Percentiles rank a stretch among this genome's conserved stretches.
Evolutionary conservation across 35 echinoderm and acorn worm species (phyloP).

Genomic region (Amphiura filiformis): DNA sequence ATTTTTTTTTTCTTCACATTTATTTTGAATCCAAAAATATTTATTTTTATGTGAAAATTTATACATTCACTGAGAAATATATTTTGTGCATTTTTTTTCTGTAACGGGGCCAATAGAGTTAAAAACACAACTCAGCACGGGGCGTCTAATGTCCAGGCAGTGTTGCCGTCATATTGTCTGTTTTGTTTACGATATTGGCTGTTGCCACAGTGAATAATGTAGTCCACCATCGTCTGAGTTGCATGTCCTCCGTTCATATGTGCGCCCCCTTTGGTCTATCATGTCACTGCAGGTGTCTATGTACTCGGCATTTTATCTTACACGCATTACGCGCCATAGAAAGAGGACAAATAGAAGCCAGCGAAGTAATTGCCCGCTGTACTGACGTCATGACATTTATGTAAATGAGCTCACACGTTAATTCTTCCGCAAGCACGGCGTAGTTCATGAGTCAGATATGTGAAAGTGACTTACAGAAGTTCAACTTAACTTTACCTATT

Average conservation of each 20-base stretch:
- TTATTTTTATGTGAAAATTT: too few relatives aligned
- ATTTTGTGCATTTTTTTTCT: too few relatives aligned
- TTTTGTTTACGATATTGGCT: too few relatives aligned
- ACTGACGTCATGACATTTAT: slow-evolving; percentile 33
- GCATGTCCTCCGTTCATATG: background rate
- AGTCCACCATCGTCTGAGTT: background rate
- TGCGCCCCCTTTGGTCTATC: background rate
- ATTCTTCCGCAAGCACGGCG: slow-evolving; percentile 14
- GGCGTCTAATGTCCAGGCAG: too few relatives aligned
- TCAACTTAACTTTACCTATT: background rate
- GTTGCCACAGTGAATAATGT: too few relatives aligned
- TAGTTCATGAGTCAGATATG: slow-evolving; percentile 21
- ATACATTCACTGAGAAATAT: too few relatives aligned
- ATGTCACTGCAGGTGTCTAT: background rate
- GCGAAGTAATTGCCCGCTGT: background rate
- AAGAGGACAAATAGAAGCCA: background rate
- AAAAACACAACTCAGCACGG: too few relatives aligned
- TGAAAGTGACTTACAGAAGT: slow-evolving; percentile 6
- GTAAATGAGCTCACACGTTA: slow-evolving; percentile 31
- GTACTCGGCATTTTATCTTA: background rate
- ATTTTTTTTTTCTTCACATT: too few relatives aligned
- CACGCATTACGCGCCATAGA: slow-evolving; percentile 8
- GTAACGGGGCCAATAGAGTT: too few relatives aligned
- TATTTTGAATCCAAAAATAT: too few relatives aligned
- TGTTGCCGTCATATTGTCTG: too few relatives aligned